Evolutionary conservation across 2,888 invertebrate species (phyloP).

Genomic region (Lypha dubia): DNA sequence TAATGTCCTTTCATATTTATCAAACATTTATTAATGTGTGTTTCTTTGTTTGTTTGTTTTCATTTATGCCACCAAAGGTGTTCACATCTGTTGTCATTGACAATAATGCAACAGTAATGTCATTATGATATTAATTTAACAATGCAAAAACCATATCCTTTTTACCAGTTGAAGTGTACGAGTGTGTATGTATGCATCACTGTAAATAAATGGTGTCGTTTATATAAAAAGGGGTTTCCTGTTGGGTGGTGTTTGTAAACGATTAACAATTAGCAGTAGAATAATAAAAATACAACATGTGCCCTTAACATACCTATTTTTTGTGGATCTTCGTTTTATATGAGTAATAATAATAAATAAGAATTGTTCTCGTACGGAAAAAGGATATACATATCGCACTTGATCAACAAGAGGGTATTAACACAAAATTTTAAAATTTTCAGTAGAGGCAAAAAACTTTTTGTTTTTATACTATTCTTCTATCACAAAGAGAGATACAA

Average conservation of each 20-base stretch:
- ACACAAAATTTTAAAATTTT: no score
- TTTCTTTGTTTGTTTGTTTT: no score
- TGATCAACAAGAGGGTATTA: no score
- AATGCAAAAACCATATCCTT: slow-evolving; percentile 7
- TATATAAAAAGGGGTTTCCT: slow-evolving; percentile 59
- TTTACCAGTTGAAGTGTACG: background rate
- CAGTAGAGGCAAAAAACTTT: no score
- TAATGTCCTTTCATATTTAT: slow-evolving; percentile 50
- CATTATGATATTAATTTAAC: slow-evolving; percentile 66
- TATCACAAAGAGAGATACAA: no score
- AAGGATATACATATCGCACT: no score
- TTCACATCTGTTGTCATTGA: slow-evolving; percentile 67
- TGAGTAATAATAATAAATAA: no score
- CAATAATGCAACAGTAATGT: slow-evolving; percentile 47
- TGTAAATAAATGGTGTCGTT: no score
- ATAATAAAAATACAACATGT: slow-evolving; percentile 73
- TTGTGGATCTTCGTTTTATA: no score
- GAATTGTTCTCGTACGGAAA: no score
- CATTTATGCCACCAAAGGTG: slow-evolving; percentile 58
- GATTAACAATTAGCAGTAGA: slow-evolving; percentile 74
- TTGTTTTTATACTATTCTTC: no score
- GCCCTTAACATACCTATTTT: no score
- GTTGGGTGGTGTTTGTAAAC: slow-evolving; percentile 23
- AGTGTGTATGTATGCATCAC: background rate
- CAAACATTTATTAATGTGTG: slow-evolving; percentile 46